Evolutionary conservation across 1,140 invertebrate genomes (phyloP), one percentile per base, ranked within the genome.

Genomic region (Drosophila ambigua): DNA sequence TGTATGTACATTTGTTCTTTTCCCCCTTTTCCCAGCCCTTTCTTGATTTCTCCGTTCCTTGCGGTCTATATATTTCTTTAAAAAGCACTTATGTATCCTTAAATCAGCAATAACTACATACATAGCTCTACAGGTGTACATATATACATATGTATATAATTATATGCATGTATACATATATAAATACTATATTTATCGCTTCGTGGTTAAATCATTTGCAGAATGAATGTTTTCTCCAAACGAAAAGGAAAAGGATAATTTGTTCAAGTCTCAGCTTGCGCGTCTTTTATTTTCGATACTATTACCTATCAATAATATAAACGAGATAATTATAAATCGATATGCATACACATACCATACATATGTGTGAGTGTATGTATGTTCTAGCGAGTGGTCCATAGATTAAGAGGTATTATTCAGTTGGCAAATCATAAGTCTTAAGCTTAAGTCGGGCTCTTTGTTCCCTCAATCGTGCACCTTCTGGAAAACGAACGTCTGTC

Each of bases 11-110:
- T 20, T 20, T 20, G 20, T 20, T 20, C 20, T 45, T 82, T 67
- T 45, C 72, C 53, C 50, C 50, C 67, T 55, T 59, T 58, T 31
- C 45, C 55, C 54, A 39, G 44, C 44, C 49, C 35, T 48, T 46
- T 65, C 64, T 61, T 83, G 65, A 77, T 63, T 20, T 79, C 54
- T 43, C 39, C 66, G 77, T 28, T 31, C 41, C 51, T 69, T 75
- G 83, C 78, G 57, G 79, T 82, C 83, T 87, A 82, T 85, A 87
- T 87, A 88, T 87, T 82, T 59, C 78, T 65, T 78, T 87, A 85
- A 85, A 85, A 85, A 85, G 82, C 82, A 85, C 82, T 85, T 85
- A 85, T 87, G 82, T 87, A 85, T 81, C 57, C 78, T 87, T 85
- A 85, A 64, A 23, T 63, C 31, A 39, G 35, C 35, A 39, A 39